Percentiles rank a stretch among this genome's conserved stretches.
These are phyloP conservation scores for Drosophila nigrodunni DNA, from an alignment of 1,140 invertebrate species.

Conservation along the genomic window DNA sequence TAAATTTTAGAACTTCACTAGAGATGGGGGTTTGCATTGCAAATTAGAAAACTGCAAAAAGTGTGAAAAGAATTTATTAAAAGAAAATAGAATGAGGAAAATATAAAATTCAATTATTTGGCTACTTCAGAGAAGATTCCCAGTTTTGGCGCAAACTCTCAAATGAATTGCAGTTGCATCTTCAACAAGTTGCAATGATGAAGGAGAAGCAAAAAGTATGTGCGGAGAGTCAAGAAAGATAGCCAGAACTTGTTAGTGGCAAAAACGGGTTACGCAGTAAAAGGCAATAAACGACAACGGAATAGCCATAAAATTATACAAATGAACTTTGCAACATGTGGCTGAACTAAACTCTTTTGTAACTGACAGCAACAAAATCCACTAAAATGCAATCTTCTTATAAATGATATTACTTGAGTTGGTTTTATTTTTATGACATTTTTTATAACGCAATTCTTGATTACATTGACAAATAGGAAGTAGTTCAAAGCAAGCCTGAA, in stretches of 20 bases:
- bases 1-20: too few species aligned
- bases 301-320: constrained; percentile 33
- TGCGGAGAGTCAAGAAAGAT: not conserved
- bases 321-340: constrained; percentile 30
- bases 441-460: too few species aligned
- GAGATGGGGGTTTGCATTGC: too few species aligned
- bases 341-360: constrained; percentile 1
- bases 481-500: too few species aligned
- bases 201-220: not conserved
- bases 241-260: constrained; percentile 17
- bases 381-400: constrained; percentile 1
- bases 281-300: constrained; percentile 32
- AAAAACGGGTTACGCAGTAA: constrained; percentile 34
- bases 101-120: not conserved
- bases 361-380: not conserved
- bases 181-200: not conserved
- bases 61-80: too few species aligned
- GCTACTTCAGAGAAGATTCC: not conserved
- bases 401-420: too few species aligned
- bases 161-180: constrained; percentile 7
- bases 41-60: too few species aligned
- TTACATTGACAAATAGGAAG: too few species aligned
- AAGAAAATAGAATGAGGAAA: too few species aligned
- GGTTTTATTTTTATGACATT: too few species aligned
- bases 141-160: not conserved